Base-by-base conservation (phyloP, 2,888 invertebrate species). In the Nemurella pictetii region DNA sequence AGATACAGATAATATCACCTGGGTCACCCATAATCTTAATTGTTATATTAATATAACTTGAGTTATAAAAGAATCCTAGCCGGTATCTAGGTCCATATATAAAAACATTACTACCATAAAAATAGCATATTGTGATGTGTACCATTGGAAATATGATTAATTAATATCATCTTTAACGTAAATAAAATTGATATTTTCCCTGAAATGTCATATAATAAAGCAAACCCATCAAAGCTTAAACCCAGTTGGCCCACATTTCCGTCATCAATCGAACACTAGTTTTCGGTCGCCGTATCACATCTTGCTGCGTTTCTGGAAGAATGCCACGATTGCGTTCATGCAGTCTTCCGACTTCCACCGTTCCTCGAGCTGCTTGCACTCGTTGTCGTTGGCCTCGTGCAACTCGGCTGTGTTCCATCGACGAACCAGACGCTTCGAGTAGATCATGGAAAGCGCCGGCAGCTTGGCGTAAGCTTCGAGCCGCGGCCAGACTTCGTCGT, bases 281-380 rank as follows among this genome's bases (percentile, higher is more conserved):
- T 55, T 55, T 55, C 15, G 12, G 2, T 55, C 20, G 9, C 55
- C 30, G 5, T 30, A n/a, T 83, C 85, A 87, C 83, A 87, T 72
- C 72, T 87, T 87, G 82, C 85, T 87, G 25, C 83, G 87, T 85
- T 88, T 85, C 36, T 87, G 87, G 87, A 93, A 90, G 89, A 94
- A 93, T 55, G 90, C 90, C 87, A 91, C 89, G n/a, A 95, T 89
- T 1, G 94, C 94, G 84, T 93, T 91, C 55, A 92, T 88, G 88
- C 94, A 94, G 87, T 95, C 95, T 80, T 94, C 93, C 0, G 94
- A 94, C 85, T 91, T 89, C 91, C 94, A 94, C 84, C 95, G 91
- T 87, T 94, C 92, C 12, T 90, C 89, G 3, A 98, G 90, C 87
- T 93, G 91, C 26, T 93, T 91, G 85, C 94, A 92, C 91, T 99